These are phyloP conservation scores for Nemoura dubitans DNA, from an alignment of 2,888 invertebrate genomes.

Conservation along the genomic window DNA sequence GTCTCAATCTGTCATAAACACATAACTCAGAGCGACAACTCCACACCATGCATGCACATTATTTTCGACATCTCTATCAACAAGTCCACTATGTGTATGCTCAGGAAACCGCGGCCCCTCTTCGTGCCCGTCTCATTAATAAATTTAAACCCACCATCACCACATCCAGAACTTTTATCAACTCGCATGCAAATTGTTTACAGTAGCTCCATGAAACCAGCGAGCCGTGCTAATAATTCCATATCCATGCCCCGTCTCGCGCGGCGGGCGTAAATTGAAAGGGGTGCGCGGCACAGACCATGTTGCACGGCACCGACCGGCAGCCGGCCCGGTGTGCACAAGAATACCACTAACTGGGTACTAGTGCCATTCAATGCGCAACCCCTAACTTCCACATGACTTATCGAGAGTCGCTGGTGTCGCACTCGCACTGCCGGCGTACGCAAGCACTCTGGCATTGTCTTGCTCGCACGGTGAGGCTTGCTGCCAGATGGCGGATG, in stretches of 20 bases:
- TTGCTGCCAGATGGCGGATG: not conserved
- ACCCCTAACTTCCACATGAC: not conserved
- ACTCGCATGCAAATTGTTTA: not conserved
- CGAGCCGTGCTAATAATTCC: constrained; percentile 4
- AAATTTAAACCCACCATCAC: not conserved
- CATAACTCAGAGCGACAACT: not conserved
- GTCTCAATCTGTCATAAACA: not conserved
- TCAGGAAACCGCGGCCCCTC: not conserved
- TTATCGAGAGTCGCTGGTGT: not conserved
- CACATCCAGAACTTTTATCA: not conserved
- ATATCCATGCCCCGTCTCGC: not conserved
- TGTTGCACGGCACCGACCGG: not conserved
- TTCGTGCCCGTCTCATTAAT: not conserved
- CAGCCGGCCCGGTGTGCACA: not conserved
- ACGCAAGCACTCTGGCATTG: not conserved
- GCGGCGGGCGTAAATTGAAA: not conserved
- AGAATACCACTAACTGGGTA: not conserved
- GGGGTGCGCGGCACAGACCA: not conserved
- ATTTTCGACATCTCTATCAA: not conserved
- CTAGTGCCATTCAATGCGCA: not conserved
- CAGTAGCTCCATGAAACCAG: not conserved
- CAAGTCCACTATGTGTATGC: not conserved
- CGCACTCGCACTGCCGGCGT: not conserved
- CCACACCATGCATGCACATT: not conserved
- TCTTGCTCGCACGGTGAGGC: not conserved